Base-by-base conservation (phyloP, 2,888 invertebrate genomes). In the Gandaritis pyraliata region DNA sequence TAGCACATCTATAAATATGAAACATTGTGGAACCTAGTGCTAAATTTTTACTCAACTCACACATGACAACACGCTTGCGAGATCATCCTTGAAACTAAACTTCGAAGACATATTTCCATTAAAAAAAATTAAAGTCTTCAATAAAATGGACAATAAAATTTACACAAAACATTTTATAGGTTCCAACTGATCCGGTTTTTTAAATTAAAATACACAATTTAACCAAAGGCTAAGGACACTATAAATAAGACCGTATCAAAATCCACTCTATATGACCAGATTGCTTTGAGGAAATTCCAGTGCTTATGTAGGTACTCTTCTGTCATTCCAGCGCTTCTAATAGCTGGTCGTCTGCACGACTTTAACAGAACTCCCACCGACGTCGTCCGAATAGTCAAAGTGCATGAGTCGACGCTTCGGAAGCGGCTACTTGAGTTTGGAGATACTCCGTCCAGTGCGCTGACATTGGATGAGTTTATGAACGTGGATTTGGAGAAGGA, bases 391-490 rank as follows among this genome's bases (percentile, higher is more conserved):
- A 97, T 99, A 75, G 99, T 98, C 0, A 98, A 98, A 90, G 98
- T 99, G 13, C 98, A 98, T 80, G 98, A 98, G 86, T 96, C 97
- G 0, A 99, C 99, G 0, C 90, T 99, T 41, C 94, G 97, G 58
- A 98, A 98, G 92, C 94, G 97, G 62, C 92, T 99, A 41, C 94
- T 96, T 30, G 99, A 99, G 90, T 99, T 99, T 85, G 98, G 98
- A 0, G 98, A 98, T 73, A 99, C 99, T 0, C 98, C 99, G 0
- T 98, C 98, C 11, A 98, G 98, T 78, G 95, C 96, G 8, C 90
- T 99, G 55, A 99, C 99, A 0, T 92, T 99, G 29, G 98, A 99
- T 73, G 99, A 99, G 90, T 99, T 99, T 82, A 97, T 98, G 95
- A 96, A 96, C 0, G 97, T 99, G 0, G 99, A 99, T 82, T 90